Percentiles rank a stretch among this genome's conserved stretches.
These are phyloP conservation scores for Lithophane leautieri DNA, from an alignment of 2,888 invertebrate species.

Conservation along the genomic window DNA sequence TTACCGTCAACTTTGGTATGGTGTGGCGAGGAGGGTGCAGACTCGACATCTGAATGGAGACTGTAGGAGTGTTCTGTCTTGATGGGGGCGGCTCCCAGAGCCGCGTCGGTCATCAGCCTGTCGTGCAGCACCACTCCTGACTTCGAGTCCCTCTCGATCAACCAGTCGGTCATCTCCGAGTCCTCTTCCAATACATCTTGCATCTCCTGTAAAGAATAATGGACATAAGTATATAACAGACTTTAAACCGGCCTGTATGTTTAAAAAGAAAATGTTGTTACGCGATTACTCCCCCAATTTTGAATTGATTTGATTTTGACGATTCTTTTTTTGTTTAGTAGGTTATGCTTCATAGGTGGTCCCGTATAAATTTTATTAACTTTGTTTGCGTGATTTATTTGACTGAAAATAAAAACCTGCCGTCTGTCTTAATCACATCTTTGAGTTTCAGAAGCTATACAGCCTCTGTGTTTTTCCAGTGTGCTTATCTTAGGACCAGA, in stretches of 20 bases:
- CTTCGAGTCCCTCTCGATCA: constrained; percentile 92
- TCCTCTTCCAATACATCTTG: constrained; percentile 92
- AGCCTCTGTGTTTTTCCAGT: background rate
- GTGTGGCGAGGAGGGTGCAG: constrained; percentile 92
- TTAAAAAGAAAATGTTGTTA: too few species aligned
- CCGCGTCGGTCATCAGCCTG: constrained; percentile 96
- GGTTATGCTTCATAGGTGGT: too few species aligned
- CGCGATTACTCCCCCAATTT: too few species aligned
- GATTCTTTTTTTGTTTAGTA: too few species aligned
- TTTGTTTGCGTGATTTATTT: too few species aligned
- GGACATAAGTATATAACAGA: too few species aligned
- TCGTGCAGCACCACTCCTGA: constrained; percentile 95
- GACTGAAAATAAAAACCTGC: background rate
- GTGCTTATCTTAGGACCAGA: background rate
- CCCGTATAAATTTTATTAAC: too few species aligned
- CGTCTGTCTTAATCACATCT: background rate
- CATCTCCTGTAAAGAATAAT: constrained; percentile 89
- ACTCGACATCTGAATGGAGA: constrained; percentile 93
- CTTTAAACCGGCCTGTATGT: too few species aligned
- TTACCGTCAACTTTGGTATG: constrained; percentile 94
- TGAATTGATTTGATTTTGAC: too few species aligned
- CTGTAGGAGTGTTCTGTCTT: constrained; percentile 98
- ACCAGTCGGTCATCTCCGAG: constrained; percentile 92
- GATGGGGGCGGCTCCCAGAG: constrained; percentile 94
- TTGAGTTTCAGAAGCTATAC: background rate